Evolutionary conservation across 2,888 invertebrate genomes (phyloP).

Genomic region (Chironomus tentans): DNA sequence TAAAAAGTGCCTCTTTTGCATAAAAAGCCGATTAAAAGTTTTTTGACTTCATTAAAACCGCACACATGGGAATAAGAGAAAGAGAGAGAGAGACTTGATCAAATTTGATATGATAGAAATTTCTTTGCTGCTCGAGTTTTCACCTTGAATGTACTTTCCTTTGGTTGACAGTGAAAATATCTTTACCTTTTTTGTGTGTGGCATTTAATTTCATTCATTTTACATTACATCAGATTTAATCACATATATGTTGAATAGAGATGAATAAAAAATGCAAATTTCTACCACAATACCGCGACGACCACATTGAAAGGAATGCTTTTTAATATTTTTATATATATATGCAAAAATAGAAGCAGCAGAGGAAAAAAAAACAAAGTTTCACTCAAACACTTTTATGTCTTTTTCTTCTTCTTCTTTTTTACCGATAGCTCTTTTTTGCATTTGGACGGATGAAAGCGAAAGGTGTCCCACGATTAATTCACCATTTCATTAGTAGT

Average conservation of each 20-base stretch:
- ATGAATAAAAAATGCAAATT: neutral
- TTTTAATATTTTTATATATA: neutral
- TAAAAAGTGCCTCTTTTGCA: neutral
- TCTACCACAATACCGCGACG: neutral
- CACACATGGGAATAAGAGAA: neutral
- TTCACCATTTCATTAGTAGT: neutral
- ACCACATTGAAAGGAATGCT: neutral
- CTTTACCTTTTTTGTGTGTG: neutral
- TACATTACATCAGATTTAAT: too few species aligned
- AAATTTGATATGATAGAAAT: neutral
- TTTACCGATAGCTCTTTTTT: neutral
- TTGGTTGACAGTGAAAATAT: constrained; percentile 10
- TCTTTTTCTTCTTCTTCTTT: too few species aligned
- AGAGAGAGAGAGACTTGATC: neutral
- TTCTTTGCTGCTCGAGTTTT: neutral
- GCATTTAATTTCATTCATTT: neutral
- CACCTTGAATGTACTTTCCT: constrained; percentile 3
- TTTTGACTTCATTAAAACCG: neutral
- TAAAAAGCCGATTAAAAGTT: constrained; percentile 3
- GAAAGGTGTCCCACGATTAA: constrained; percentile 20
- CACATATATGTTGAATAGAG: neutral
- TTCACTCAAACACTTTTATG: neutral
- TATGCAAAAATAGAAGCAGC: neutral
- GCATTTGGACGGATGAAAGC: constrained; percentile 2
- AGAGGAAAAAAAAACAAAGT: neutral